These are phyloP conservation scores for Pseudoips prasinana DNA, from an alignment of 2,888 invertebrate species.

Conservation along the genomic window DNA sequence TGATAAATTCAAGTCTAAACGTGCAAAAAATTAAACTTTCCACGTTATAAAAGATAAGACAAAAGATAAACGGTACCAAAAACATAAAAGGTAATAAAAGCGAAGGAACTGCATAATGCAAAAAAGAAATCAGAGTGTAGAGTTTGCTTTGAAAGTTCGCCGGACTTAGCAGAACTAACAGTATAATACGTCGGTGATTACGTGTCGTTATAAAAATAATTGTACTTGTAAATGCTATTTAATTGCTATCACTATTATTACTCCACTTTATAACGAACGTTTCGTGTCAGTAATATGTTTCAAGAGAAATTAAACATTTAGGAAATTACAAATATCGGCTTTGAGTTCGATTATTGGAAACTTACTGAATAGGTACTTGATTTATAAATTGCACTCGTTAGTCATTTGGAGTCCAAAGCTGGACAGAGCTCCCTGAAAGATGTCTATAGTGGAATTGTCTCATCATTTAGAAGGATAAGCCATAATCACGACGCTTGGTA, in stretches of 20 bases:
- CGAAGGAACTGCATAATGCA: conserved; percentile 43
- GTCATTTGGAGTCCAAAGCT: too few relatives aligned
- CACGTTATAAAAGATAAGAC: conserved; percentile 39
- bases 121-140: conserved; percentile 51
- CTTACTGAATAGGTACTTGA: too few relatives aligned
- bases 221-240: too few relatives aligned
- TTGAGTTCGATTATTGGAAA: too few relatives aligned
- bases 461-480: too few relatives aligned
- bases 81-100: conserved; percentile 39
- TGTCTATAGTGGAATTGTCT: too few relatives aligned
- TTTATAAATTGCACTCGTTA: too few relatives aligned
- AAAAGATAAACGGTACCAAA: conserved; percentile 24
- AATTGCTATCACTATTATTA: conserved; percentile 6
- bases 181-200: conserved; percentile 38
- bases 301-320: too few relatives aligned
- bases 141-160: conserved; percentile 41
- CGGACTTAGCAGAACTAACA: conserved; percentile 48
- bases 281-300: too few relatives aligned
- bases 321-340: too few relatives aligned
- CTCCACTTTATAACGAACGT: neutral
- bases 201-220: conserved; percentile 28
- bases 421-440: too few relatives aligned
- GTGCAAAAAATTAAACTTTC: conserved; percentile 30
- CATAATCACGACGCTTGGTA: too few relatives aligned
- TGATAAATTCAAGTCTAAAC: neutral